Percentiles rank a stretch among this genome's conserved stretches.
These are phyloP conservation scores for Willisornis vidua DNA, from an alignment of 2,113 vertebrate genomes.

Conservation along the genomic window DNA sequence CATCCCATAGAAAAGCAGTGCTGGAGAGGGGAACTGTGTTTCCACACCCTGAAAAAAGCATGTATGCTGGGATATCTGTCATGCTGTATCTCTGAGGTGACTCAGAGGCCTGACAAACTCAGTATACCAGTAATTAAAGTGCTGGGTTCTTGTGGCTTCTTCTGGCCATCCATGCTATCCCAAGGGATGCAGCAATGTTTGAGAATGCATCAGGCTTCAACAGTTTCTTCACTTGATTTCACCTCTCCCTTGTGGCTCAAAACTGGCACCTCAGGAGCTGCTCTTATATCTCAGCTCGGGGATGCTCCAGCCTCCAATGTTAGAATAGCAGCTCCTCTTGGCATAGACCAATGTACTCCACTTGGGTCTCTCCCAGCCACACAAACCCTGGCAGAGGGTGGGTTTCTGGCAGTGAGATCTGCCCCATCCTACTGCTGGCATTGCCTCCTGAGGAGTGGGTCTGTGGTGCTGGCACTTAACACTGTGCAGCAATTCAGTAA, in stretches of 20 bases:
- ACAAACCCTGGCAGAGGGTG: not conserved
- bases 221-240: not conserved
- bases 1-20: not conserved
- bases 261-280: not conserved
- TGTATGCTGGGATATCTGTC: not conserved
- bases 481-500: not conserved
- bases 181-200: not conserved
- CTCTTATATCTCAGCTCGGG: not conserved
- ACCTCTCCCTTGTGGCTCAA: fast-evolving
- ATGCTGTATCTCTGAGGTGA: not conserved
- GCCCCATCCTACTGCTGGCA: not conserved
- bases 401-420: not conserved
- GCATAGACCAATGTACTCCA: not conserved
- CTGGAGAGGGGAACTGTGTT: not conserved
- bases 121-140: not conserved
- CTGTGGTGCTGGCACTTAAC: not conserved
- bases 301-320: not conserved
- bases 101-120: not conserved
- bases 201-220: not conserved
- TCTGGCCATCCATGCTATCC: not conserved
- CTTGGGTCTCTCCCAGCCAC: not conserved
- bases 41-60: not conserved
- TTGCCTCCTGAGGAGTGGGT: not conserved
- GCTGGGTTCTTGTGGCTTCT: not conserved
- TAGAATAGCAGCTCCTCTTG: not conserved